Percentiles rank a stretch among this genome's conserved stretches.
These are phyloP conservation scores for Entomyzon cyanotis DNA, from an alignment of 2,113 vertebrate genomes.

Conservation along the genomic window DNA sequence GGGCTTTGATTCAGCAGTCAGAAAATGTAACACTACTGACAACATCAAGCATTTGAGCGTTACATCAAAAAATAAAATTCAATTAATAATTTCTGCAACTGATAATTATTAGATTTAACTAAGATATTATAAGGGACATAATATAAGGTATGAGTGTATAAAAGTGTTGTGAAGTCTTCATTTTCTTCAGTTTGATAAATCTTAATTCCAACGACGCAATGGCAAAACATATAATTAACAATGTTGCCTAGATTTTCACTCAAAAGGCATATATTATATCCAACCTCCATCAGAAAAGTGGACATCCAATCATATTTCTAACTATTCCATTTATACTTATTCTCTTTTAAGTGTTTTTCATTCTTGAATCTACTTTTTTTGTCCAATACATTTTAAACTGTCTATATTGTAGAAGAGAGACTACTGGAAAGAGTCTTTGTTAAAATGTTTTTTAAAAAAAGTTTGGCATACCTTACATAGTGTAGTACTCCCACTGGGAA, in stretches of 20 bases:
- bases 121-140: background rate
- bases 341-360: background rate
- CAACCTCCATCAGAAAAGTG: background rate
- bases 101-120: background rate
- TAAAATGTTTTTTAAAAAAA: background rate
- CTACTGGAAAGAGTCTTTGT: accelerated
- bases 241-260: background rate
- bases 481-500: background rate
- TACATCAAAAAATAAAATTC: background rate
- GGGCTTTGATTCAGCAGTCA: background rate
- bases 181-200: background rate
- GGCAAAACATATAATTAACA: background rate
- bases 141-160: background rate
- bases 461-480: background rate
- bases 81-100: background rate
- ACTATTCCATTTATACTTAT: background rate
- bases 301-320: background rate
- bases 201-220: background rate
- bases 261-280: background rate
- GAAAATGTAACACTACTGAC: background rate
- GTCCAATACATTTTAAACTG: background rate
- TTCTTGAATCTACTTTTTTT: background rate
- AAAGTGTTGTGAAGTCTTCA: background rate
- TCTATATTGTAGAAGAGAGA: background rate
- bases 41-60: background rate